A percentile compares a stretch with the other conserved stretches of the same genome.
Evolutionary conservation across 2,888 invertebrate species (phyloP).

Genomic region (Drosophila prostipennis): DNA sequence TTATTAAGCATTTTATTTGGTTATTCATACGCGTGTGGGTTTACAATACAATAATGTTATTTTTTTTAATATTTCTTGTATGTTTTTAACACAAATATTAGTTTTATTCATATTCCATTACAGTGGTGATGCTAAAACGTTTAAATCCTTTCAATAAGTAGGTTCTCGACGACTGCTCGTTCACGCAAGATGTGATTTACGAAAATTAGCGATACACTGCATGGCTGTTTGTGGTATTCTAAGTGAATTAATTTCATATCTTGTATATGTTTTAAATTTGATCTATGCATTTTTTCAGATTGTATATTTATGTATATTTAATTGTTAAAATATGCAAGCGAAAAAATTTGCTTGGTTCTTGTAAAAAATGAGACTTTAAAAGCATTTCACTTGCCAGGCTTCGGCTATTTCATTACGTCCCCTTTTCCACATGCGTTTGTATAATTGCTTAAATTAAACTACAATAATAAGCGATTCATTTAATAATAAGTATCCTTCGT

Average conservation of each 20-base stretch:
- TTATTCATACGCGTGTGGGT: constrained; percentile 80
- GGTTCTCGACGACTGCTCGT: constrained; percentile 33
- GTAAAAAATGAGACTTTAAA: constrained; percentile 81
- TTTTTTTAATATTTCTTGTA: constrained; percentile 60
- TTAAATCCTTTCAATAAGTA: constrained; percentile 64
- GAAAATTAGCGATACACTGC: constrained; percentile 61
- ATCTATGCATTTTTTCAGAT: constrained; percentile 62
- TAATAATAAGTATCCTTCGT: constrained; percentile 59
- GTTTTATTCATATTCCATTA: constrained; percentile 60
- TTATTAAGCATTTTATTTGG: constrained; percentile 77
- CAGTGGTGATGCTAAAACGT: constrained; percentile 67
- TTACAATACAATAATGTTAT: constrained; percentile 79
- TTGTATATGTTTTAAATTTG: constrained; percentile 67
- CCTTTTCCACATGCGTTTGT: constrained; percentile 51
- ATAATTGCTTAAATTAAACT: constrained; percentile 80
- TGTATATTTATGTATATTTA: constrained; percentile 68
- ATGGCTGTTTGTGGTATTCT: constrained; percentile 36
- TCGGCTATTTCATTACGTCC: constrained; percentile 46
- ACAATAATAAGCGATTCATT: constrained; percentile 78
- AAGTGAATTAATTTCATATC: constrained; percentile 48
- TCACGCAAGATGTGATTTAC: constrained; percentile 60
- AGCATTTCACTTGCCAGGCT: constrained; percentile 78
- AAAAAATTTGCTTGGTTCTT: constrained; percentile 77
- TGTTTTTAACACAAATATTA: constrained; percentile 73
- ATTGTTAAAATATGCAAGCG: constrained; percentile 78